These are phyloP conservation scores for Drosophila erecta DNA, from an alignment of 1,140 invertebrate species.

Conservation along the genomic window DNA sequence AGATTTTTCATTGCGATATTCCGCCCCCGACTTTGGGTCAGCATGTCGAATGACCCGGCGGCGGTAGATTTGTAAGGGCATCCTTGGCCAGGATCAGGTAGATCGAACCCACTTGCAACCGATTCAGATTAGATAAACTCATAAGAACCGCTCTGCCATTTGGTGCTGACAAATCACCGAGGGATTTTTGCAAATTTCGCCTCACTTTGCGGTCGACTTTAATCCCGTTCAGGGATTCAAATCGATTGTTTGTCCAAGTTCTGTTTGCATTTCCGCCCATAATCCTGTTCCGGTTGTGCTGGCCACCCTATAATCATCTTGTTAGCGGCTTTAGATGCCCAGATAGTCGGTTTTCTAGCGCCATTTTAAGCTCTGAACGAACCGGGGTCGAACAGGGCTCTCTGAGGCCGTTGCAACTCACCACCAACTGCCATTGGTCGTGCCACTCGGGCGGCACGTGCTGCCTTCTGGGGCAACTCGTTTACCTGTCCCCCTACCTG, in stretches of 20 bases:
- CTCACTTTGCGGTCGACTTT: conserved; percentile 58
- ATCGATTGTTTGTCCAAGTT: conserved; percentile 30
- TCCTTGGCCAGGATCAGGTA: conserved; percentile 24
- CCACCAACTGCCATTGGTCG: conserved; percentile 61
- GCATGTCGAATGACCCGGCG: conserved; percentile 61
- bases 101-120: conserved; percentile 4
- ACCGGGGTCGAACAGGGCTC: neutral
- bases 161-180: conserved; percentile 71
- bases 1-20: conserved; percentile 78
- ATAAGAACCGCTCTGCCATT: conserved; percentile 25
- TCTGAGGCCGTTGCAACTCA: conserved; percentile 35
- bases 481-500: conserved; percentile 71
- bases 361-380: conserved; percentile 58
- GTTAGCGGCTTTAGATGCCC: conserved; percentile 75
- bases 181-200: conserved; percentile 72
- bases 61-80: conserved; percentile 59
- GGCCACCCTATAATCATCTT: conserved; percentile 71
- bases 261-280: conserved; percentile 78
- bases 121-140: conserved; percentile 72
- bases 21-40: conserved; percentile 22
- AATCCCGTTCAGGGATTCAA: conserved; percentile 54
- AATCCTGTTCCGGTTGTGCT: conserved; percentile 56
- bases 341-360: conserved; percentile 62
- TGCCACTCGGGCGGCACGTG: conserved; percentile 60
- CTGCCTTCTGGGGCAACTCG: conserved; percentile 54